Evolutionary conservation across 2,888 invertebrate genomes (phyloP).

Genomic region (Thecophora atra): DNA sequence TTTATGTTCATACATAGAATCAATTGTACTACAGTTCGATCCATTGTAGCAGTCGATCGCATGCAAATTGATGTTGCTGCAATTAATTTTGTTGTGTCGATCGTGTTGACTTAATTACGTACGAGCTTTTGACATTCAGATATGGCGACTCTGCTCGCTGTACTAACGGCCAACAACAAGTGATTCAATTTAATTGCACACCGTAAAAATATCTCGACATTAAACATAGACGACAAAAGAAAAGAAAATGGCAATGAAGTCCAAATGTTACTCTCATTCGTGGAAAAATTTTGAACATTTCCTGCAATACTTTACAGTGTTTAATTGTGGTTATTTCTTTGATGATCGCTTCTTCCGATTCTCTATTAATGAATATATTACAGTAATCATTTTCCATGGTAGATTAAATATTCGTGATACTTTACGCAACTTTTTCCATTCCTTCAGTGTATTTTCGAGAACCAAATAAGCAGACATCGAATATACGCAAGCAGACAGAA

Average conservation of each 20-base stretch:
- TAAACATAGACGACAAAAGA: too few relatives aligned
- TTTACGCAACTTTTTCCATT: background rate
- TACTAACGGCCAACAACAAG: background rate
- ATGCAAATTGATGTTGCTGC: slow-evolving; percentile 13
- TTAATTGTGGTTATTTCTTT: too few relatives aligned
- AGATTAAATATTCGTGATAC: too few relatives aligned
- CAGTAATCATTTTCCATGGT: too few relatives aligned
- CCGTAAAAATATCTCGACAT: background rate
- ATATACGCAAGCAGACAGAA: background rate
- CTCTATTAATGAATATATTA: too few relatives aligned
- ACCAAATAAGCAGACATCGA: background rate
- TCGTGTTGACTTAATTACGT: slow-evolving; percentile 22
- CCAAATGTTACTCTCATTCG: too few relatives aligned
- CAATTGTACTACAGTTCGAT: background rate
- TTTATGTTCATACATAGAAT: background rate
- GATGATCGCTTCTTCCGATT: too few relatives aligned
- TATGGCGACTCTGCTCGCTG: background rate
- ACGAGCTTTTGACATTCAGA: background rate
- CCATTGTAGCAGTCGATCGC: slow-evolving; percentile 5
- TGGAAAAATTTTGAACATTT: too few relatives aligned
- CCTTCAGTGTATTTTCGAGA: background rate
- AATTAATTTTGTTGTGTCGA: background rate
- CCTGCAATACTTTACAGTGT: too few relatives aligned
- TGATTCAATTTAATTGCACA: background rate
- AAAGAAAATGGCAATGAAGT: too few relatives aligned